Base-by-base conservation (phyloP, 2,888 invertebrate genomes). In the Creontiades dilutus region DNA sequence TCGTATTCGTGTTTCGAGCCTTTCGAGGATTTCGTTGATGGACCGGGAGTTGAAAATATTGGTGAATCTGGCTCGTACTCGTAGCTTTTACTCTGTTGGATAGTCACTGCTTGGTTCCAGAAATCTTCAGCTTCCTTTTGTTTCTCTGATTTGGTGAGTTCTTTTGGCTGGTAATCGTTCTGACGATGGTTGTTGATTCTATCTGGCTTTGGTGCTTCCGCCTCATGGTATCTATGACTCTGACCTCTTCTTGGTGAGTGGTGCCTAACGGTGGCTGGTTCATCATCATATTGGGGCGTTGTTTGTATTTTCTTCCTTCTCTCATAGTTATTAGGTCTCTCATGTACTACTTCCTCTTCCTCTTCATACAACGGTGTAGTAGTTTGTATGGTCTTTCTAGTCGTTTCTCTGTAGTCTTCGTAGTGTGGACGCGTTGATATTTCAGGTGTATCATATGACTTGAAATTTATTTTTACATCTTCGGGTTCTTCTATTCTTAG, bases 71-170 rank as follows among this genome's bases (percentile, higher is more conserved):
- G 87, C 19, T 91, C 91, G 37, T 91, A 91, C 28, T 92, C 92
- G 89, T 91, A 92, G 82, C 92, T 91, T 48, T 92, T 92, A 80
- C 92, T 92, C 84, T 92, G 92, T 75, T 92, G 92, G 37, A 92
- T 91, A 7, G 92, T 92, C 0, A 92, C 91, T 47, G 91, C 91
- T 88, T 92, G 91, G 90, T 92, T 92, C 89, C 91, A 92, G 68
- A 91, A 91, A 90, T 91, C 86, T 61, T 92, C 92, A 87, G 92
- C 92, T 91, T 90, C 92, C 92, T 90, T 92, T 92, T 89, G 89
- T 90, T 85, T 88, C 14, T 88, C 88, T 14, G 78, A 81, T 28
- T 88, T 88, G 46, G 88, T 86, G n/a, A 75, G 46, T 23, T 86
- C 86, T 19, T 47, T 46, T 0, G 86, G 86, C 19, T 86, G 86